Evolutionary conservation across 1,140 invertebrate genomes (phyloP).

Genomic region (Epicauta chinensis): DNA sequence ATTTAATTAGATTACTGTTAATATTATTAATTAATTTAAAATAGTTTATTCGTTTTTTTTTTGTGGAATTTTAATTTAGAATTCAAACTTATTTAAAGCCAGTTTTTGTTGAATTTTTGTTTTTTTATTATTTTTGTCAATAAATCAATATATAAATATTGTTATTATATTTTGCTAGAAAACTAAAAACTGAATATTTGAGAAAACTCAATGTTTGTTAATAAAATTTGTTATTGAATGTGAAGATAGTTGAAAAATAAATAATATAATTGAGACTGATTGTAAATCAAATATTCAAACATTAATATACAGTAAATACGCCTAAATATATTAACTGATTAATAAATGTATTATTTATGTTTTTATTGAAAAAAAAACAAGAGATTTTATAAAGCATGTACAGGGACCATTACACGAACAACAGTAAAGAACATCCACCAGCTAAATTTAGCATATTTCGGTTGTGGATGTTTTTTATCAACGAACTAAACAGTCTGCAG

Average conservation of each 20-base stretch:
- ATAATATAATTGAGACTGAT: constrained; percentile 14
- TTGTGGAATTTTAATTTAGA: too few species aligned
- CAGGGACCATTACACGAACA: constrained; percentile 8
- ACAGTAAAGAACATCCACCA: too few species aligned
- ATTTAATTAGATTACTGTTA: too few species aligned
- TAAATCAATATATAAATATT: background rate
- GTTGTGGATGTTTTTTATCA: too few species aligned
- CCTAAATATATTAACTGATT: constrained; percentile 6
- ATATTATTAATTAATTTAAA: too few species aligned
- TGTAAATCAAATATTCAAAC: constrained; percentile 18
- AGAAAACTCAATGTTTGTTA: background rate
- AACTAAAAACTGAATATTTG: background rate
- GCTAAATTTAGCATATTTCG: too few species aligned
- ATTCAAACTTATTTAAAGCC: too few species aligned
- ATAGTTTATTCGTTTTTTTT: too few species aligned
- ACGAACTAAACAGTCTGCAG: too few species aligned
- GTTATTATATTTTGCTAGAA: background rate
- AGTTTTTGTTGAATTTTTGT: background rate
- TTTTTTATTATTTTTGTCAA: background rate
- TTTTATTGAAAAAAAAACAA: background rate
- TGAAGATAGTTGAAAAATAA: constrained; percentile 9
- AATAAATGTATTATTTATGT: constrained; percentile 10
- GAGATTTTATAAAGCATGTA: background rate
- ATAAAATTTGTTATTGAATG: background rate
- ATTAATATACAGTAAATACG: constrained; percentile 3